Percentiles rank a stretch among this genome's conserved stretches.
Evolutionary conservation across 2,888 invertebrate species (phyloP).

Genomic region (Rhaphigaster nebulosa): DNA sequence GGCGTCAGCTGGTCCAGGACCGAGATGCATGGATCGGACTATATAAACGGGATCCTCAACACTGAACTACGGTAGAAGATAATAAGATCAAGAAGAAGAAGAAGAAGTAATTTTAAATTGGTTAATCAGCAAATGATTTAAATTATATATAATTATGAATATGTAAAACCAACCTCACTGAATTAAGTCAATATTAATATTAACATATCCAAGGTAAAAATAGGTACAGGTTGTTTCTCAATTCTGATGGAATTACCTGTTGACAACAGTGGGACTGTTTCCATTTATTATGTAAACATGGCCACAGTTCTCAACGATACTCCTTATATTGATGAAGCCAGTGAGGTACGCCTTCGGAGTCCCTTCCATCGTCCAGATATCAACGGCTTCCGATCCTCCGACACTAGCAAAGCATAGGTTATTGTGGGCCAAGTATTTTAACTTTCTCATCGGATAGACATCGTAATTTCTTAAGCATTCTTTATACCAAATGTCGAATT

Average conservation of each 20-base stretch:
- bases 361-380: constrained; percentile 48
- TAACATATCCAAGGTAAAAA: not conserved
- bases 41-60: too few relatives aligned
- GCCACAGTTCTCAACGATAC: not conserved
- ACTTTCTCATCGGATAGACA: not conserved
- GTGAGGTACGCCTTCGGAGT: not conserved
- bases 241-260: not conserved
- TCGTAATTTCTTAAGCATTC: constrained; percentile 57
- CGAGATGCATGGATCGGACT: too few relatives aligned
- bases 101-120: too few relatives aligned
- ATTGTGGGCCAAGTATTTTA: not conserved
- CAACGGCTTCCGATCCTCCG: constrained; percentile 29
- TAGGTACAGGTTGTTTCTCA: not conserved
- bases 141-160: too few relatives aligned
- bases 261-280: constrained; percentile 20
- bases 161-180: not conserved
- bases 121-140: too few relatives aligned
- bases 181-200: not conserved
- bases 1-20: too few relatives aligned
- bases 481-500: constrained; percentile 58
- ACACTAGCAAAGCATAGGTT: constrained; percentile 10
- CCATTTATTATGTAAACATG: constrained; percentile 51
- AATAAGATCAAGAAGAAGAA: too few relatives aligned
- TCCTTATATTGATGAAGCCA: constrained; percentile 38
- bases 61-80: too few relatives aligned